Percentiles rank a stretch among this genome's conserved stretches.
These are phyloP conservation scores for Camelus bactrianus DNA, from an alignment of 2,113 vertebrate genomes.

Conservation along the genomic window DNA sequence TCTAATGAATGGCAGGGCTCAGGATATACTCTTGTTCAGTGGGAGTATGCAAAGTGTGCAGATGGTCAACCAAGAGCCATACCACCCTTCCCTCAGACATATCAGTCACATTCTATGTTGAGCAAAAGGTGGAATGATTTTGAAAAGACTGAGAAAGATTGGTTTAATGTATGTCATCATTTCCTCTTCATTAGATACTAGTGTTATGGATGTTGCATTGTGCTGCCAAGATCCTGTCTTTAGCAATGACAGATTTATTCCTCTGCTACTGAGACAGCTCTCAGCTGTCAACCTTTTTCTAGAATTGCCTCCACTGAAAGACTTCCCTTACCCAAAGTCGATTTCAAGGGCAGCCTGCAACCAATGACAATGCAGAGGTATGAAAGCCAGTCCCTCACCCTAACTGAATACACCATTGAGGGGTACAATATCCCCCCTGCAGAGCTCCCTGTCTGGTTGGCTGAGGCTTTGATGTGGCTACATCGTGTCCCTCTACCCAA, in stretches of 20 bases:
- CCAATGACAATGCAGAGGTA: neutral
- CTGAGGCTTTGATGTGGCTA: neutral
- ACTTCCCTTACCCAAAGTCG: neutral
- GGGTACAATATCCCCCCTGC: neutral
- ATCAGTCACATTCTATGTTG: neutral
- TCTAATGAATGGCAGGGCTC: neutral
- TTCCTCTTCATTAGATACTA: neutral
- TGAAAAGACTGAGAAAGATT: neutral
- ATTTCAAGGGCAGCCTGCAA: neutral
- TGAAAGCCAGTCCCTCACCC: neutral
- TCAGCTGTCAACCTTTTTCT: neutral
- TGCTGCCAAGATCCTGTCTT: conserved; percentile 8
- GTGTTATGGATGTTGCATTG: neutral
- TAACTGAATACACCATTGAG: neutral
- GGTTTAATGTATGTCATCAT: neutral
- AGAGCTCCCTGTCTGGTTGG: neutral
- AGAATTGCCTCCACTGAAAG: neutral
- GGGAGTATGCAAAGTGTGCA: neutral
- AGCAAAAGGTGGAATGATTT: neutral
- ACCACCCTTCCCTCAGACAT: neutral
- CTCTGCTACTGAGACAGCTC: neutral
- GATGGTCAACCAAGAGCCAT: neutral
- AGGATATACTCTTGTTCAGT: neutral
- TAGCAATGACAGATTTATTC: neutral
- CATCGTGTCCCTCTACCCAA: neutral